A percentile compares a stretch with the other conserved stretches of the same genome.
These are phyloP conservation scores for Pseudomyrmex pallidus DNA, from an alignment of 1,140 invertebrate genomes.

Conservation along the genomic window DNA sequence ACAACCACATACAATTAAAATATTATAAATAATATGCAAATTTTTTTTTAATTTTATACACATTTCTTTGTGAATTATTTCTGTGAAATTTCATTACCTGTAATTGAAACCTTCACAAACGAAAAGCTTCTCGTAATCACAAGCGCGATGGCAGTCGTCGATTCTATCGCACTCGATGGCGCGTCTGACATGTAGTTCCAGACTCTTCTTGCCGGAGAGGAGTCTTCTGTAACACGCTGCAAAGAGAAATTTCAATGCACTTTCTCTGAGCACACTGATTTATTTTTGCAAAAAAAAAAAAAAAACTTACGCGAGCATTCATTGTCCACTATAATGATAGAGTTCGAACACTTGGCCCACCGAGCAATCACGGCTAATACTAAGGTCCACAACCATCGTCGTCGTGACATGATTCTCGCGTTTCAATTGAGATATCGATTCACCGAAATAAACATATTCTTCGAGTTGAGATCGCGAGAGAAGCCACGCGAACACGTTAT, in stretches of 20 bases:
- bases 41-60: neutral
- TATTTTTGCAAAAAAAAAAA: neutral
- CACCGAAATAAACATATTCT: neutral
- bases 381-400: constrained; percentile 51
- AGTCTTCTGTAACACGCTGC: constrained; percentile 91
- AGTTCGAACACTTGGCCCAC: neutral
- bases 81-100: constrained; percentile 84
- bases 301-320: constrained; percentile 68
- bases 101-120: constrained; percentile 93
- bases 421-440: constrained; percentile 8
- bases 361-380: constrained; percentile 19
- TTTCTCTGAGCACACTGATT: constrained; percentile 10
- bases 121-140: constrained; percentile 90
- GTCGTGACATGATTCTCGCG: constrained; percentile 27
- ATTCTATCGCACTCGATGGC: constrained; percentile 89
- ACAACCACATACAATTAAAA: neutral
- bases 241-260: constrained; percentile 72
- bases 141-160: constrained; percentile 90
- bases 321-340: constrained; percentile 49
- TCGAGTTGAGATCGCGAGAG: constrained; percentile 23
- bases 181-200: constrained; percentile 88
- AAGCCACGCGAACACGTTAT: neutral
- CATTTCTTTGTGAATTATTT: neutral
- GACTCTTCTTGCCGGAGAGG: constrained; percentile 88
- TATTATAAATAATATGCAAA: neutral